Conservation (phyloP, 2,113 vertebrate species). For the Bubalus kerabau region DNA sequence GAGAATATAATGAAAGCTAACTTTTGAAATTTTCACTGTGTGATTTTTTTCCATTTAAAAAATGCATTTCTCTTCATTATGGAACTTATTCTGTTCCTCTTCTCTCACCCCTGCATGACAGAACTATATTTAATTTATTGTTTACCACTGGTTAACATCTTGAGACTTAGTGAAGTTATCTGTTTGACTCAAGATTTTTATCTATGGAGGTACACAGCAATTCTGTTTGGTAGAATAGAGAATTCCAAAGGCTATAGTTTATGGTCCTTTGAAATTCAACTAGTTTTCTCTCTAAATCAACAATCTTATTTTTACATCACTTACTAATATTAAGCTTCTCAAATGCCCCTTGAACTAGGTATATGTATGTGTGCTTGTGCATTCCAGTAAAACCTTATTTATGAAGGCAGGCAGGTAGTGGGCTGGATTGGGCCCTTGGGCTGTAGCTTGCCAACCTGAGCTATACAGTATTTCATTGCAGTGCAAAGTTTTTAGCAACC, state of each 20-base stretch:
- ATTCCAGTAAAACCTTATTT: background rate
- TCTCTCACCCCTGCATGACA: background rate
- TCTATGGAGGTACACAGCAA: background rate
- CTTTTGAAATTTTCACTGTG: background rate
- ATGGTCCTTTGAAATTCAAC: background rate
- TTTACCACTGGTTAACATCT: background rate
- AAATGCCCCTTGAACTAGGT: background rate
- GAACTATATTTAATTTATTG: background rate
- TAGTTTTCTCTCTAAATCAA: background rate
- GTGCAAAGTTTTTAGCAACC: background rate
- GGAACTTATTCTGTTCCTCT: background rate
- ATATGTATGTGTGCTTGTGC: fast-evolving
- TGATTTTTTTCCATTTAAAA: background rate
- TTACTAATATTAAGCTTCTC: background rate
- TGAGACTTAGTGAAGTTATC: background rate
- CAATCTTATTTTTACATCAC: background rate
- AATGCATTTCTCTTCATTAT: background rate
- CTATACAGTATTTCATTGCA: background rate
- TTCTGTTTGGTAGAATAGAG: background rate
- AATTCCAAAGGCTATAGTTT: background rate
- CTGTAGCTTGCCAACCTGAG: background rate
- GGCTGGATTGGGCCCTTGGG: too few species aligned
- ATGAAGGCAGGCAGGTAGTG: background rate
- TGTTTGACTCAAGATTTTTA: background rate
- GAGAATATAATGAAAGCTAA: background rate